Conservation (phyloP, 2,888 invertebrate species). For the Meteorus cinctellus region DNA sequence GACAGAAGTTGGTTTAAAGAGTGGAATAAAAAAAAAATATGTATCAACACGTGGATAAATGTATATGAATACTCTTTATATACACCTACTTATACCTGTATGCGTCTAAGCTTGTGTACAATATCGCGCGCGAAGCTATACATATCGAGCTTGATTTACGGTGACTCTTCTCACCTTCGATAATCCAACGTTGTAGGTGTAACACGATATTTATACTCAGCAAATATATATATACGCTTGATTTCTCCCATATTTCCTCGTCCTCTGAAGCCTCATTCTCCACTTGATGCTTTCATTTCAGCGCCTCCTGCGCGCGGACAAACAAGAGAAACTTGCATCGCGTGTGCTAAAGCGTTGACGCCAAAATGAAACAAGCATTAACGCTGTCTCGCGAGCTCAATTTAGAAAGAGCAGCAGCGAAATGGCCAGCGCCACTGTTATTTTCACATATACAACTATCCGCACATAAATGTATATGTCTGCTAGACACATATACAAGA, state of each 20-base stretch:
- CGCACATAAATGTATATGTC: neutral
- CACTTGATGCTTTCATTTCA: constrained; percentile 4
- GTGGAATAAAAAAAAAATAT: neutral
- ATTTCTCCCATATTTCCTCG: constrained; percentile 6
- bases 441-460: neutral
- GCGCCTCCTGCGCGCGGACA: neutral
- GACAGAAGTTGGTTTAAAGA: neutral
- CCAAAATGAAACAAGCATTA: constrained; percentile 35
- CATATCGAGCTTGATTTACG: constrained; percentile 53
- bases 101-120: constrained; percentile 23
- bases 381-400: constrained; percentile 21
- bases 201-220: constrained; percentile 31
- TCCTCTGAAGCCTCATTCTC: neutral
- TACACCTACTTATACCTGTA: constrained; percentile 19
- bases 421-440: neutral
- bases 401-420: constrained; percentile 28
- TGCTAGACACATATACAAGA: neutral
- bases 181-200: constrained; percentile 51
- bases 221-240: constrained; percentile 32
- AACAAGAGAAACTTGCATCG: constrained; percentile 17
- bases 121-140: constrained; percentile 41
- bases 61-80: neutral
- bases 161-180: constrained; percentile 49
- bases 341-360: constrained; percentile 26
- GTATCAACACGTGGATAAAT: neutral